Base-by-base conservation (phyloP, 2,113 vertebrate genomes). In the Argyrosomus japonicus region DNA sequence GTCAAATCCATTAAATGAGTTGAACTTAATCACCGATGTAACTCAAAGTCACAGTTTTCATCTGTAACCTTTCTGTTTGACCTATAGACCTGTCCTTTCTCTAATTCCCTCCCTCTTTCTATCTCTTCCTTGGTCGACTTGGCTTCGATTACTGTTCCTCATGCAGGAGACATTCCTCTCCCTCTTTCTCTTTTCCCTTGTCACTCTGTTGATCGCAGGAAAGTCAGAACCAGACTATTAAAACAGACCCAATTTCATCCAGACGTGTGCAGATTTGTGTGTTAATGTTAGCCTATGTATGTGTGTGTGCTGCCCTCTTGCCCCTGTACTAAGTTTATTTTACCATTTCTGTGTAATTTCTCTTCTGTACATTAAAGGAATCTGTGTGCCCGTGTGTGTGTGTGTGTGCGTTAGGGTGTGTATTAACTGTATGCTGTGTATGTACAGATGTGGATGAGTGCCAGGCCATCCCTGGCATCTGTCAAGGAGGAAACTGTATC, bases 401-500 rank as follows among this genome's bases (percentile, higher is more conserved):
- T 75, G 43, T n/a, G n/a, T 47, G 17, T 65, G 57, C 62, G 12
- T 58, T 79, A 8, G 64, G 75, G 84, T 68, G 47, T 56, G 68
- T 79, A 75, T 79, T 81, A 65, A 86, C 21, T 70, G 47, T 72
- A 14, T 94, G 83, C 92, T 89, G 89, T 93, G 88, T 90, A 87
- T 94, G 78, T 93, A 82, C 92, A 99, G 98, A 99, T 95, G 98
- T 99, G 96, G 98, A 99, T 68, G 98, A 99, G 94, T 99, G 98
- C 96, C 97, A 99, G 94, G 98, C 98, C 90, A 99, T 99, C 94
- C 98, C 98, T 90, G 98, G 97, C 81, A 96, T 99, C 93, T 99
- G 98, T 96, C 97, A 98, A 87, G 98, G 98, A 86, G 98, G 98
- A 95, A 98, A 97, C 96, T 99, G 98, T 89, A 96, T 99, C 96